These are phyloP conservation scores for Sphenopsis melanotis DNA, from an alignment of 2,797 vertebrate genomes.

Conservation along the genomic window DNA sequence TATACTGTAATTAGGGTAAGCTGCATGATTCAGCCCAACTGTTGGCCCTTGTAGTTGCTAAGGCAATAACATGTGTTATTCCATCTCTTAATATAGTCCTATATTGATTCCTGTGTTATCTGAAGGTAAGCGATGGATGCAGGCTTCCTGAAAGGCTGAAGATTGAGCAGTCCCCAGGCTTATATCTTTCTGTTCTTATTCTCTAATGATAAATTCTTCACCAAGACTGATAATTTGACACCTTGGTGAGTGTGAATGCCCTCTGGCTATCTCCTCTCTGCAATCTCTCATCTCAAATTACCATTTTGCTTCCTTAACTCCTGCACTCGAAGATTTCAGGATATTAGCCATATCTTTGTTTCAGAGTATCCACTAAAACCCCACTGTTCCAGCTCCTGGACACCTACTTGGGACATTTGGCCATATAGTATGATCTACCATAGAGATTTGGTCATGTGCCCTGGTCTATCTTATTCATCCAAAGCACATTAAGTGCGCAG, in stretches of 20 bases:
- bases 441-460: background rate
- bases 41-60: background rate
- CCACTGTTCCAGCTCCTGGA: background rate
- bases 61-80: background rate
- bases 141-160: background rate
- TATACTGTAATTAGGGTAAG: background rate
- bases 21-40: background rate
- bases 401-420: rapidly evolving
- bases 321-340: background rate
- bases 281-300: background rate
- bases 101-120: background rate
- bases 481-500: background rate
- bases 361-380: background rate
- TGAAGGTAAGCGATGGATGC: background rate
- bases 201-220: background rate
- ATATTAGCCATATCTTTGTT: background rate
- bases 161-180: background rate
- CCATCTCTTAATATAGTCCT: background rate
- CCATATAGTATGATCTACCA: background rate
- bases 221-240: background rate
- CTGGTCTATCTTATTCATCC: background rate
- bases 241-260: background rate
- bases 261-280: background rate
- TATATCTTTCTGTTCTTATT: background rate
- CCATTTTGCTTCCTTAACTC: background rate